Conservation (phyloP, 2,888 invertebrate species). For the Agrenia bidenticulata region DNA sequence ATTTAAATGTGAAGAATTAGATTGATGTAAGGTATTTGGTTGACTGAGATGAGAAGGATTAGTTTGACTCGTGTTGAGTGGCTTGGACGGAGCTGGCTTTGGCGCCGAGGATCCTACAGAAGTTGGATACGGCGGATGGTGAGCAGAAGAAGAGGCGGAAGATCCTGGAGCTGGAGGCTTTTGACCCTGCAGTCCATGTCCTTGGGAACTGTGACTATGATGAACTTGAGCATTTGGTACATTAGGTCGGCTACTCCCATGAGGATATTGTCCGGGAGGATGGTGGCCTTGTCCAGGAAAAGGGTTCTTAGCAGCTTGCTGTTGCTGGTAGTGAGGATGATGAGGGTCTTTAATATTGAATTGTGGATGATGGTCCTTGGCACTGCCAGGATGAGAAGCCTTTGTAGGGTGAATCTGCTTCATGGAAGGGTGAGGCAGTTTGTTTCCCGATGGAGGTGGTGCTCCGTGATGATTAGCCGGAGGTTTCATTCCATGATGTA, state of each 20-base stretch:
- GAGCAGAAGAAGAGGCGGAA: background rate
- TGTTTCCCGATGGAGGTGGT: slow-evolving; percentile 24
- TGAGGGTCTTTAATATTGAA: slow-evolving; percentile 25
- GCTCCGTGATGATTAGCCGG: slow-evolving; percentile 21
- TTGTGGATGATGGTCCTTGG: slow-evolving; percentile 1
- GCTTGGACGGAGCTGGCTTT: background rate
- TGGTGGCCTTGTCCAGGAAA: slow-evolving; percentile 33
- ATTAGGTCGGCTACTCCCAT: slow-evolving; percentile 11
- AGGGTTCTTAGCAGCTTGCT: slow-evolving; percentile 4
- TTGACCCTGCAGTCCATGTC: background rate
- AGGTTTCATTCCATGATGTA: slow-evolving; percentile 33
- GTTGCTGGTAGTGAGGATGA: slow-evolving; percentile 30
- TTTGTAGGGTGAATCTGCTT: background rate
- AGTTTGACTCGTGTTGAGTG: background rate
- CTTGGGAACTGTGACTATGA: slow-evolving; percentile 28
- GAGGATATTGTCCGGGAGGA: slow-evolving; percentile 30
- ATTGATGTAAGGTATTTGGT: slow-evolving; percentile 29
- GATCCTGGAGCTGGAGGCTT: background rate
- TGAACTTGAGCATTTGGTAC: slow-evolving; percentile 24
- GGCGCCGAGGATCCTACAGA: background rate
- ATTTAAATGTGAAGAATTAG: too few species aligned
- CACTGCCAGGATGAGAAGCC: background rate
- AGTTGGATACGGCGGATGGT: background rate
- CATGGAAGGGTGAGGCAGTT: slow-evolving; percentile 6
- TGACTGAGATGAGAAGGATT: slow-evolving; percentile 23